Base-by-base conservation (phyloP, 2,888 invertebrate genomes). In the Himalopsyche anomala region DNA sequence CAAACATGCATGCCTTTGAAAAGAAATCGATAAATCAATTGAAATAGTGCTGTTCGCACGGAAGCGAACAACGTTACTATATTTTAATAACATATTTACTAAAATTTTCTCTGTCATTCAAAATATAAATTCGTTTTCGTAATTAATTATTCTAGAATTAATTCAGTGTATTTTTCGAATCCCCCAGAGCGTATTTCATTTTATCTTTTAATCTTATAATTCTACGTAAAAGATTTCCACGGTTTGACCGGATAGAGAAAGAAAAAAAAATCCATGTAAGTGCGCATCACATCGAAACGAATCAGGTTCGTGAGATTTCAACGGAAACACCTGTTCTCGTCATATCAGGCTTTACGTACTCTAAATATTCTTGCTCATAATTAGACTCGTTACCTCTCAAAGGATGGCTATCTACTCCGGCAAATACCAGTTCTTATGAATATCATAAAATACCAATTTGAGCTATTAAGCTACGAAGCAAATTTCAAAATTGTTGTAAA, bases 281-380 rank as follows among this genome's bases (percentile, higher is more conserved):
- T 62, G 19, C 62, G 4, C 28, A 19, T 6, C 28, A 19, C 19
- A 28, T 80, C n/a, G 1, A 17, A 42, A 19, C 36, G 81, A 84
- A n/a, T 15, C 79, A 38, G 45, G 84, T 55, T 84, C 84, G 62
- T 81, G 84, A 84, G 62, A 62, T 80, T 56, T n/a, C 81, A 42
- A 62, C 42, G 42, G 84, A 84, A 56, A 55, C 84, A 84, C 84
- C 84, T 84, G 84, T 56, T 62, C 62, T 79, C 19, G 15, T 80
- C 40, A 36, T 45, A 81, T 84, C 69, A 84, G 17, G 19, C 82
- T 19, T n/a, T 17, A 38, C 38, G 55, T 56, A 56, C 62, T 56
- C n/a, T 56, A 82, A 80, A 80, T 80, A 80, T 56, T 40, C 54
- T 69, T 83, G 83, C 40, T 45, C 38, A 74, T 69, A 83, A 83